A percentile compares a stretch with the other conserved stretches of the same genome.
Conservation (phyloP, 1,140 invertebrate genomes). For the Drosophila truncata region DNA sequence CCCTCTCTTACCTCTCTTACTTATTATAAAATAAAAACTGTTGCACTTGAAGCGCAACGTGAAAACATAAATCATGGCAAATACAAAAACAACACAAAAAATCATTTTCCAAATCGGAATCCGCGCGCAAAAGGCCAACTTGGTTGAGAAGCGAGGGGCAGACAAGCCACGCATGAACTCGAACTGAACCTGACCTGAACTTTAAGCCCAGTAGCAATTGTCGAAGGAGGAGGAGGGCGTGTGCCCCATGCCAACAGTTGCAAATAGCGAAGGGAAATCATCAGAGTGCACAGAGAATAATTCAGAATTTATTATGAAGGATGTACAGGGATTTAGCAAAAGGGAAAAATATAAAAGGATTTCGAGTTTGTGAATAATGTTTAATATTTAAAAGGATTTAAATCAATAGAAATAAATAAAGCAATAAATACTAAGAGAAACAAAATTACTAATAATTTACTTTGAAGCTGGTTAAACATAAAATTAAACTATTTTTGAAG, state of each 20-base stretch:
- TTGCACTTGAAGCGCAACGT: conserved; percentile 68
- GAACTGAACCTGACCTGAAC: conserved; percentile 50
- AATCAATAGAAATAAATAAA: no score
- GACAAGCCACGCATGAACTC: conserved; percentile 52
- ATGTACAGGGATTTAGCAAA: neutral
- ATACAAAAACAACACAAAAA: conserved; percentile 3
- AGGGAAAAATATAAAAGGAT: neutral
- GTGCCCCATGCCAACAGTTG: conserved; percentile 31
- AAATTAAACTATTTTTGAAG: no score
- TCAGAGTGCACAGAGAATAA: conserved; percentile 30
- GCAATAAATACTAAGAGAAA: no score
- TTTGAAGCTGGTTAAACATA: no score
- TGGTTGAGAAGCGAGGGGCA: conserved; percentile 1
- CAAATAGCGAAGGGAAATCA: conserved; percentile 55
- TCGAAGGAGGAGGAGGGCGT: conserved; percentile 40
- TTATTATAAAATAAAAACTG: conserved; percentile 28
- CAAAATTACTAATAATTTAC: no score
- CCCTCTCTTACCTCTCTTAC: neutral
- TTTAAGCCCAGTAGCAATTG: conserved; percentile 67
- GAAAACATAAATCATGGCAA: conserved; percentile 71
- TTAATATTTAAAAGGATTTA: no score
- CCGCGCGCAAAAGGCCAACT: conserved; percentile 37
- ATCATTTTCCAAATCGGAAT: conserved; percentile 45
- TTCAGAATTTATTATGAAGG: conserved; percentile 14
- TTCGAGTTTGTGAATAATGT: neutral